Evolutionary conservation across 92 coral and sea anemone species (phyloP).

Genomic region (Porites rus): DNA sequence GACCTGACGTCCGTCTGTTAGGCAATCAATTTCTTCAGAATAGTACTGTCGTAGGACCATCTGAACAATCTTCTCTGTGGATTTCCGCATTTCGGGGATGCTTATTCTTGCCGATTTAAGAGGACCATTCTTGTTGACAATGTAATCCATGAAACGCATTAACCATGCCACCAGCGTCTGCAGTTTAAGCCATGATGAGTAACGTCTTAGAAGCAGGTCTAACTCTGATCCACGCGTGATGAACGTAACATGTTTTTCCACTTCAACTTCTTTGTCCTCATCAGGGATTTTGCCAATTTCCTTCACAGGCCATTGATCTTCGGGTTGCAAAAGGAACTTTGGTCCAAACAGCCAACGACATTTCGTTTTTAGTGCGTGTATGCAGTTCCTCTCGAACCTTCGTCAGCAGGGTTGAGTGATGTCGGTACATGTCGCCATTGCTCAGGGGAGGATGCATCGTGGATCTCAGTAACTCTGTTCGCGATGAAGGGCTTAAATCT

Average conservation of each 20-base stretch:
- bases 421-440: neutral
- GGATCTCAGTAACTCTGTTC: neutral
- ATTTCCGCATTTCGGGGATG: slow-evolving; percentile 30
- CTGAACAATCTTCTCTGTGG: slow-evolving; percentile 36
- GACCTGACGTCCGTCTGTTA: slow-evolving; percentile 33
- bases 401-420: neutral
- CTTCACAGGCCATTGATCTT: slow-evolving; percentile 62
- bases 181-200: no score
- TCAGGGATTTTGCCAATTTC: slow-evolving; percentile 44
- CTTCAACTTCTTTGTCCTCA: slow-evolving; percentile 55
- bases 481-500: no score
- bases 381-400: slow-evolving; percentile 10
- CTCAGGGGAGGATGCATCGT: neutral
- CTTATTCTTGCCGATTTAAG: neutral
- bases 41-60: slow-evolving; percentile 47
- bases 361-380: slow-evolving; percentile 26
- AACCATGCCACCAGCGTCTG: neutral
- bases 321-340: slow-evolving; percentile 50
- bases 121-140: slow-evolving; percentile 1
- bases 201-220: no score
- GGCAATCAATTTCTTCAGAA: slow-evolving; percentile 36
- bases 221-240: no score
- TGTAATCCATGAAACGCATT: slow-evolving; percentile 35
- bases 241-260: slow-evolving; percentile 29
- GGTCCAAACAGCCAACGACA: slow-evolving; percentile 65